phyloP scores from a whole-genome alignment of 2,797 vertebrate species.

The Danionella dracula region DNA sequence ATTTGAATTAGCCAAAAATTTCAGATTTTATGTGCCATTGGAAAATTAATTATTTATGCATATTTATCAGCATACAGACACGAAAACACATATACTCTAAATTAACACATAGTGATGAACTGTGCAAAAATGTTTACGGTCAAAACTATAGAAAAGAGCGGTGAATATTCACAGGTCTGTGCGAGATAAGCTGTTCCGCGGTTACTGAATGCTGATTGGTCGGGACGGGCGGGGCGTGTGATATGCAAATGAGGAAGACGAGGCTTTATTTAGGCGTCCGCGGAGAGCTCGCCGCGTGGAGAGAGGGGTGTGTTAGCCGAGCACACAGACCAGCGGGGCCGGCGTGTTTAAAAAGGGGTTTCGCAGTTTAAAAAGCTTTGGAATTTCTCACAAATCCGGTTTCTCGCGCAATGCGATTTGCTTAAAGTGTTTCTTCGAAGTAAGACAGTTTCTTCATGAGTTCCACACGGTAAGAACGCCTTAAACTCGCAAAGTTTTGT shows the following conservation, averaged over 20 bases:
- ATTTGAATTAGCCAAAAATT: too few relatives aligned
- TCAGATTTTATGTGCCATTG: too few relatives aligned
- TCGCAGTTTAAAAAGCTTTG: neutral
- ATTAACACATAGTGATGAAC: too few relatives aligned
- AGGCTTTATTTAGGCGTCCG: conserved; percentile 54
- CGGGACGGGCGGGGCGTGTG: conserved; percentile 44
- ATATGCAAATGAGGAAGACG: conserved; percentile 59
- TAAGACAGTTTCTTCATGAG: conserved; percentile 50
- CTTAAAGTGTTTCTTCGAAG: neutral
- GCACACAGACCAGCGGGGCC: neutral
- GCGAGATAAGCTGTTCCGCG: conserved; percentile 29
- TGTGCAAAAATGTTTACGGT: too few relatives aligned
- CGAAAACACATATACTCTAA: too few relatives aligned
- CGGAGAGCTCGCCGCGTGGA: conserved; percentile 6
- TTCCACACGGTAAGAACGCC: conserved; percentile 60
- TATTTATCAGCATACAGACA: too few relatives aligned
- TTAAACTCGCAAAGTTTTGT: neutral
- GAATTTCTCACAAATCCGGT: neutral
- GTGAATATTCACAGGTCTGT: neutral
- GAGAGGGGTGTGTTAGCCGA: neutral
- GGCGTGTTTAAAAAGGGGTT: neutral
- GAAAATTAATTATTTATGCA: too few relatives aligned
- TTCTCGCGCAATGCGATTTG: neutral
- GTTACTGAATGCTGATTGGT: conserved; percentile 45
- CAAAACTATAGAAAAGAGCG: too few relatives aligned